phyloP scores from a whole-genome alignment of 2,797 vertebrate genomes.

The Lagocephalus sceleratus region DNA sequence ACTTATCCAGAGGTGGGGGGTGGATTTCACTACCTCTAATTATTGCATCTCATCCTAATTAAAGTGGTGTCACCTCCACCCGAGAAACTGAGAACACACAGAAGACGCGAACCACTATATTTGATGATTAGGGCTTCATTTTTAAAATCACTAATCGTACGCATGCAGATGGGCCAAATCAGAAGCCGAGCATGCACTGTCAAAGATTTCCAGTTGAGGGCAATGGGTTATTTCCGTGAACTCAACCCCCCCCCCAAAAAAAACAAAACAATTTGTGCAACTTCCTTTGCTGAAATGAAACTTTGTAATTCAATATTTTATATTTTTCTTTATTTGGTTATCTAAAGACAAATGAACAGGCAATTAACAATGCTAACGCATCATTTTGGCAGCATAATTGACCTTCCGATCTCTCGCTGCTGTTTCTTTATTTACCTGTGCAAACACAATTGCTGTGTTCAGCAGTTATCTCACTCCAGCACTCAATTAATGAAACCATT shows the following conservation, averaged over 20 bases:
- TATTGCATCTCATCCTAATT: constrained; percentile 41
- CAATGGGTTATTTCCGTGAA: neutral
- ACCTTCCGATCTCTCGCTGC: constrained; percentile 38
- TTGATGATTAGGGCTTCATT: too few relatives aligned
- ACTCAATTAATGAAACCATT: constrained; percentile 71
- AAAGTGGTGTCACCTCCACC: constrained; percentile 17
- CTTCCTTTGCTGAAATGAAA: neutral
- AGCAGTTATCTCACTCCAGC: constrained; percentile 51
- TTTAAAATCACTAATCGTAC: too few relatives aligned
- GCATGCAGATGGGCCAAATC: too few relatives aligned
- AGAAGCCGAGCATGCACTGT: too few relatives aligned
- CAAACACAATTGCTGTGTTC: constrained; percentile 53
- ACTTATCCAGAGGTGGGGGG: constrained; percentile 23
- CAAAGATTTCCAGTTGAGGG: too few relatives aligned
- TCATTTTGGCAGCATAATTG: constrained; percentile 26
- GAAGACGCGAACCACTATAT: neutral
- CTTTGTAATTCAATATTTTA: neutral
- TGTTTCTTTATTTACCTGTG: constrained; percentile 59
- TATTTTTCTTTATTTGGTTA: constrained; percentile 5
- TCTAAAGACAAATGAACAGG: constrained; percentile 18
- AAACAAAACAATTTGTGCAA: too few relatives aligned
- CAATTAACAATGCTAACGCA: constrained; percentile 9
- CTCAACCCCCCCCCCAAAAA: too few relatives aligned
- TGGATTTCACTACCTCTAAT: constrained; percentile 31
- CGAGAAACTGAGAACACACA: constrained; percentile 13